Base-by-base conservation (phyloP, 2,113 vertebrate genomes). In the Ploceus nigricollis region DNA sequence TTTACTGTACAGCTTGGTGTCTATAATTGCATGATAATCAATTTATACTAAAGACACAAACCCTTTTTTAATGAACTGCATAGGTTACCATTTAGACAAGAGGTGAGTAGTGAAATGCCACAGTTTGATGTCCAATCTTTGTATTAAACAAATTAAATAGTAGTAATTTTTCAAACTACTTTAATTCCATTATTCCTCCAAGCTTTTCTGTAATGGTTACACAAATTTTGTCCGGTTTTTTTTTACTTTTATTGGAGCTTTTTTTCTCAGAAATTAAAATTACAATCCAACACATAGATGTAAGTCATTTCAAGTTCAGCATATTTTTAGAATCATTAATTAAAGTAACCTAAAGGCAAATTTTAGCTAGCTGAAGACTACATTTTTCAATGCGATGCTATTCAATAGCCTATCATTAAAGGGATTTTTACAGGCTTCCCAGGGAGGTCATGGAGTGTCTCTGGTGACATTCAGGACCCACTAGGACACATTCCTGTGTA, bases 401-500 rank as follows among this genome's bases (percentile, higher is more conserved):
- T 18, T 50, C 7, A 37, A 25, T 3, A 14, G 2, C 25, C 23
- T 16, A 2, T 35, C 13, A 57, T 18, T n/a, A 66, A 44, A 61
- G 7, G 7, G 27, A n/a, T 42, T 80, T 56, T 72, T 48, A 64
- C 15, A 71, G 35, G 42, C 21, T 71, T 53, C 11, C 7, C 35
- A 71, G 5, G 17, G 22, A 69, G 33, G 22, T 33, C 33, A 33
- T 13, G 9, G 14, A 56, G 25, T 35, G 9, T 40, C 24, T 48
- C 48, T 56, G 14, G 25, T 50, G 31, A 56, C 24, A 48, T 63
- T 56, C 19, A 63, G 56, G 25, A 27, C 14, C 22, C 11, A 56
- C 17, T 17, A 57, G 31, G 11, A 22, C 11, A 48, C 0, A 0
- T 11, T 37, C 12, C 50, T 48, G 8, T 27, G 8, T 37, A 64